Conservation (phyloP, 1,140 invertebrate species). For the Hermetia illucens region DNA sequence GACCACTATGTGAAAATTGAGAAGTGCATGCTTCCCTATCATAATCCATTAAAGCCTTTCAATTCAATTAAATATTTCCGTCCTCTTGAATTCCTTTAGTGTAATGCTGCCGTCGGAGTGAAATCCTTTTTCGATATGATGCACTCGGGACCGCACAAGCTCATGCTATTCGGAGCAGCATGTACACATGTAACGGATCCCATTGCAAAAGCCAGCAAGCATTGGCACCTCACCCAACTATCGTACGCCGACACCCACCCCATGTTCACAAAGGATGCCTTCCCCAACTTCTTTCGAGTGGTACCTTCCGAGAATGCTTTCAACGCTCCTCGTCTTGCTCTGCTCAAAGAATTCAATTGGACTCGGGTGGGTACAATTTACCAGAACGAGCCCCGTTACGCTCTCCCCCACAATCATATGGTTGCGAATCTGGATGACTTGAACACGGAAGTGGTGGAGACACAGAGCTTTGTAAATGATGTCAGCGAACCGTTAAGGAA, state of each 20-base stretch:
- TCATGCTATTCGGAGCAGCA: slow-evolving; percentile 92
- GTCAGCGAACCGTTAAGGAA: slow-evolving; percentile 67
- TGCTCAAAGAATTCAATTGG: slow-evolving; percentile 91
- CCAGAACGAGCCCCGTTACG: slow-evolving; percentile 90
- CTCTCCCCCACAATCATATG: slow-evolving; percentile 82
- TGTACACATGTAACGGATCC: slow-evolving; percentile 95
- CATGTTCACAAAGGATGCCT: slow-evolving; percentile 88
- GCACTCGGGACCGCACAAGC: slow-evolving; percentile 75
- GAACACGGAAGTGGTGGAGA: slow-evolving; percentile 71
- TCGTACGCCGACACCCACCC: slow-evolving; percentile 98
- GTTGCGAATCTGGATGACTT: slow-evolving; percentile 75
- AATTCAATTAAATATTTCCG: slow-evolving; percentile 12
- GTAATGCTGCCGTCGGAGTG: slow-evolving; percentile 94
- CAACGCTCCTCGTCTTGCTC: slow-evolving; percentile 76
- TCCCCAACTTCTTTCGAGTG: slow-evolving; percentile 92
- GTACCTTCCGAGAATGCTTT: slow-evolving; percentile 93
- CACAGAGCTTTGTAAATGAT: slow-evolving; percentile 89
- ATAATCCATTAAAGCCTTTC: background rate
- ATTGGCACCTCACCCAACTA: slow-evolving; percentile 91
- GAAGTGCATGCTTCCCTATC: background rate
- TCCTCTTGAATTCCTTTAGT: slow-evolving; percentile 72
- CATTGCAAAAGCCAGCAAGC: slow-evolving; percentile 92
- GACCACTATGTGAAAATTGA: background rate
- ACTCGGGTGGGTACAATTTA: slow-evolving; percentile 93
- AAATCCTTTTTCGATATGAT: slow-evolving; percentile 99